A percentile compares a stretch with the other conserved stretches of the same genome.
phyloP scores from a whole-genome alignment of 2,797 vertebrate genomes.

The Pantherophis alleghaniensis region DNA sequence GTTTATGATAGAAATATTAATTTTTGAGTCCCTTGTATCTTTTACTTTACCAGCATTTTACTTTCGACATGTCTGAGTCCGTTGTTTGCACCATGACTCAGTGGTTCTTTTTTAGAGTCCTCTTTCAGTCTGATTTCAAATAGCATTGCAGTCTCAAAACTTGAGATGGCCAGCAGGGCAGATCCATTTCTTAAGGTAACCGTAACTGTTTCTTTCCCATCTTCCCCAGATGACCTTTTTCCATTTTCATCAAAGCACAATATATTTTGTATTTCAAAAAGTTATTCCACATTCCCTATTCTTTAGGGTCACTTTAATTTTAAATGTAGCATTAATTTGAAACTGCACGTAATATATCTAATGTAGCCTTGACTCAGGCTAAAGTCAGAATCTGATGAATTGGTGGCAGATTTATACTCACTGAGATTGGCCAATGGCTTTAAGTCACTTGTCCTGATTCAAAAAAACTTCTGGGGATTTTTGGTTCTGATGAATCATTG shows the following conservation, averaged over 20 bases:
- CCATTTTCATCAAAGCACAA: neutral
- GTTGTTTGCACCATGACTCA: fast-evolving
- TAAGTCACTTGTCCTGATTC: neutral
- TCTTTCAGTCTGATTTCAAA: neutral
- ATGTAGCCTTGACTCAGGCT: neutral
- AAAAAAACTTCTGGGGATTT: neutral
- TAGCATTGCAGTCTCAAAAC: neutral
- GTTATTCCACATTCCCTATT: neutral
- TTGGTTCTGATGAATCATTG: neutral
- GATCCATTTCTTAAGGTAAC: neutral
- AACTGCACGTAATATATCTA: neutral
- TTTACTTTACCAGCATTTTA: neutral
- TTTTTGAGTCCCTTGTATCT: neutral
- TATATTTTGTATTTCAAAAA: neutral
- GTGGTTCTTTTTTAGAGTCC: neutral
- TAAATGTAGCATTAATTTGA: neutral
- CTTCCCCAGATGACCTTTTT: neutral
- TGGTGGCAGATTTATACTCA: neutral
- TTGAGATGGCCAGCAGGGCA: neutral
- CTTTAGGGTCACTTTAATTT: neutral
- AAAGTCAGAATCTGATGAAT: neutral
- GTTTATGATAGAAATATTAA: neutral
- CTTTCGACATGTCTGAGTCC: neutral
- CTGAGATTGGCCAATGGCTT: neutral
- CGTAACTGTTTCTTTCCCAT: neutral